phyloP scores from a whole-genome alignment of 2,113 vertebrate genomes.

The Malurus alboscapulatus region DNA sequence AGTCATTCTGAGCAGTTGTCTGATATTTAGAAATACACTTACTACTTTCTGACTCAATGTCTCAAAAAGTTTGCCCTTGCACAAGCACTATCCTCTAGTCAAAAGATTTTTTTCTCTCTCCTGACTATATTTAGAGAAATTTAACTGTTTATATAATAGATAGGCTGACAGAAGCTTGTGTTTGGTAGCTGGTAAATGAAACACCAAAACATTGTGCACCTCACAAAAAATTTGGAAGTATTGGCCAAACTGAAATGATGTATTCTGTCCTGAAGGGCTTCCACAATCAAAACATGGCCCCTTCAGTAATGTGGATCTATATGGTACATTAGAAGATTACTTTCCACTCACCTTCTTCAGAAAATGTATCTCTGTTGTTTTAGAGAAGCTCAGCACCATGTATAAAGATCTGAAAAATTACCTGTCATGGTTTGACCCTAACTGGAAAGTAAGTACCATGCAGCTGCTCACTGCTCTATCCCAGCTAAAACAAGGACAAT shows the following conservation, averaged over 20 bases:
- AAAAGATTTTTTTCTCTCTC: not conserved
- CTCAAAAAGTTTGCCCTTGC: not conserved
- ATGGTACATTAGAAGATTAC: not conserved
- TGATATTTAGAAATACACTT: not conserved
- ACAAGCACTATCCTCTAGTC: not conserved
- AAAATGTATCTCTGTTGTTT: not conserved
- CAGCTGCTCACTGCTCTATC: not conserved
- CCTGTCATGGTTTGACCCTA: rapidly evolving
- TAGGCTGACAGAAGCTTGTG: not conserved
- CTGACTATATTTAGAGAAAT: not conserved
- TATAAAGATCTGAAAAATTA: not conserved
- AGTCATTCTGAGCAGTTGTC: not conserved
- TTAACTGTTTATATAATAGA: not conserved
- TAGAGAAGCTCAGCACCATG: not conserved
- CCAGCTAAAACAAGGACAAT: not conserved
- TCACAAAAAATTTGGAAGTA: not conserved
- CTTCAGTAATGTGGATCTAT: not conserved
- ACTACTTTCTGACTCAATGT: not conserved
- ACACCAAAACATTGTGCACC: not conserved
- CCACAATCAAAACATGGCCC: not conserved
- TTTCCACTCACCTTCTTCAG: not conserved
- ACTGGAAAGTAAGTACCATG: not conserved
- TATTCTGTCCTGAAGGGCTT: not conserved
- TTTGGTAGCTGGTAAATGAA: not conserved
- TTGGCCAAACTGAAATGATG: not conserved